These are phyloP conservation scores for Amblyraja radiata DNA, from an alignment of 2,797 vertebrate genomes.

Conservation along the genomic window DNA sequence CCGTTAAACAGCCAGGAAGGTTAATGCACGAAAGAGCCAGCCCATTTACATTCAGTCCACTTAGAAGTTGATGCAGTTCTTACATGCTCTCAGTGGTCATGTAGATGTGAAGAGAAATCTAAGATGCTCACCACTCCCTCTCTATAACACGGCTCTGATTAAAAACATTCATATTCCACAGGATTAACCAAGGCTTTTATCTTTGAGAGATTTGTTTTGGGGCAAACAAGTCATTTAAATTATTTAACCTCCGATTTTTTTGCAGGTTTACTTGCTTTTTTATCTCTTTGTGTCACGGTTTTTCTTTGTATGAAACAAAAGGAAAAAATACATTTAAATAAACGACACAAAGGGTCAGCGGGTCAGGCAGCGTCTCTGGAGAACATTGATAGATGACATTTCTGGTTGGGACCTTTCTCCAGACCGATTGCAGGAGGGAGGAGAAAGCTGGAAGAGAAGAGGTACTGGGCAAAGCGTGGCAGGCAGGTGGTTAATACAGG, in stretches of 20 bases:
- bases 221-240: constrained; percentile 22
- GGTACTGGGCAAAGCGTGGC: background rate
- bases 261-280: background rate
- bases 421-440: too few species aligned
- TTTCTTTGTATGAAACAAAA: background rate
- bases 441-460: background rate
- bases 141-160: background rate
- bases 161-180: background rate
- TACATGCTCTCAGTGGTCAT: background rate
- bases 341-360: background rate
- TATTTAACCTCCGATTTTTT: background rate
- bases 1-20: background rate
- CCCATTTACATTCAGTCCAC: background rate
- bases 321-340: background rate
- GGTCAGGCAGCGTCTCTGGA: too few species aligned
- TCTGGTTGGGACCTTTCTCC: too few species aligned
- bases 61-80: background rate
- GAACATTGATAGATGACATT: too few species aligned
- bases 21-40: background rate
- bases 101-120: constrained; percentile 37
- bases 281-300: background rate
- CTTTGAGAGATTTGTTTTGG: background rate
- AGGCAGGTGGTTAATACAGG: too few species aligned
- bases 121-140: constrained; percentile 36
- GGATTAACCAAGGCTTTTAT: background rate